Evolutionary conservation across 2,113 vertebrate species (phyloP).

Genomic region (Pluvialis apricaria): DNA sequence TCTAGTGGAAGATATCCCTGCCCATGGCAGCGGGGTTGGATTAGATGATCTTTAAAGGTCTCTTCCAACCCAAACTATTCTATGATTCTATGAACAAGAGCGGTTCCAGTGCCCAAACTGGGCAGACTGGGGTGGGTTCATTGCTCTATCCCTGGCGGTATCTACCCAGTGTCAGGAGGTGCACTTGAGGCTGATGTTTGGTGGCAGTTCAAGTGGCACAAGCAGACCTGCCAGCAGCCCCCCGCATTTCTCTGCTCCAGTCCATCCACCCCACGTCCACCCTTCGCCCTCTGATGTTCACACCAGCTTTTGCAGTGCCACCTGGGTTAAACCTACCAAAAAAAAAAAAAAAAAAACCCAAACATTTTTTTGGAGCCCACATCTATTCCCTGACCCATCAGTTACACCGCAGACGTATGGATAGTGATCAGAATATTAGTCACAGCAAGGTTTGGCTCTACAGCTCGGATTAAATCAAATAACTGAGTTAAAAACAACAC

Average conservation of each 20-base stretch:
- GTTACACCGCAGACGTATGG: not conserved
- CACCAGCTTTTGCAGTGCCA: not conserved
- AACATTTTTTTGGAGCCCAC: not conserved
- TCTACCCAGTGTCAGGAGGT: not conserved
- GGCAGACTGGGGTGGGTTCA: not conserved
- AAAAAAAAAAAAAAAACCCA: not conserved
- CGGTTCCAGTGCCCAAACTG: not conserved
- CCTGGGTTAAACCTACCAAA: not conserved
- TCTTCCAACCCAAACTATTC: not conserved
- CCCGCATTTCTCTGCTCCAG: not conserved
- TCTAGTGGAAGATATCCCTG: not conserved
- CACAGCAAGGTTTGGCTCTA: not conserved
- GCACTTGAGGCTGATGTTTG: not conserved
- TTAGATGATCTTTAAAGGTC: not conserved
- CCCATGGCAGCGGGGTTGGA: not conserved
- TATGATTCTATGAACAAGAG: not conserved
- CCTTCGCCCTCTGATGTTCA: accelerated
- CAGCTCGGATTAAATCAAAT: not conserved
- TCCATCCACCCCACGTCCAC: accelerated
- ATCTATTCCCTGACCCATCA: not conserved
- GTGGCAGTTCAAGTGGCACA: not conserved
- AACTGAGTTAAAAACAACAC: not conserved
- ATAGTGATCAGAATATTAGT: not conserved
- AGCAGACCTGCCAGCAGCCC: not conserved
- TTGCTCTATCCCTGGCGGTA: not conserved